Evolutionary conservation across 2,113 vertebrate genomes (phyloP).

Genomic region (Terrapene triunguis): DNA sequence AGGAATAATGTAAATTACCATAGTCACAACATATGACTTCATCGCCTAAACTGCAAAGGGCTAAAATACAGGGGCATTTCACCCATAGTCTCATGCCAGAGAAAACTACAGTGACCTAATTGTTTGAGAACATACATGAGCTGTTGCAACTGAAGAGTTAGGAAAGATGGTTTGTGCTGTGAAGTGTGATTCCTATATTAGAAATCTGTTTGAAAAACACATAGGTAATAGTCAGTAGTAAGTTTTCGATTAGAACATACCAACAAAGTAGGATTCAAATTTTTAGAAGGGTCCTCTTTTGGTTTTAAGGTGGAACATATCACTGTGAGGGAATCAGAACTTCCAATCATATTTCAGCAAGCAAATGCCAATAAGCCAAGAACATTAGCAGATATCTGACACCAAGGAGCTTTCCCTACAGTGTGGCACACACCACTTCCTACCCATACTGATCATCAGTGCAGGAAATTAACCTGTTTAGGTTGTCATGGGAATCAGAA

Average conservation of each 20-base stretch:
- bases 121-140: neutral
- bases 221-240: neutral
- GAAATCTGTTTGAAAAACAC: neutral
- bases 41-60: neutral
- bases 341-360: neutral
- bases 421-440: neutral
- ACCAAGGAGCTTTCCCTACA: neutral
- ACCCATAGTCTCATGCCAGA: rapidly evolving
- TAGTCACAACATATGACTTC: neutral
- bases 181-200: neutral
- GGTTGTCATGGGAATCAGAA: neutral
- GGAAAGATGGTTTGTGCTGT: neutral
- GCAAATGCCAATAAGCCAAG: neutral
- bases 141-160: neutral
- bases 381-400: neutral
- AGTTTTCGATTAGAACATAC: neutral
- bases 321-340: neutral
- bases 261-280: neutral
- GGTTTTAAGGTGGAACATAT: neutral
- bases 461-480: neutral
- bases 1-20: constrained; percentile 31
- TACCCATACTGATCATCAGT: neutral
- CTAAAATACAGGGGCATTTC: neutral
- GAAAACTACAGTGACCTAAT: neutral
- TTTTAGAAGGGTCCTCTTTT: neutral